Base-by-base conservation (phyloP, 2,888 invertebrate genomes). In the Mimachlamys varia region DNA sequence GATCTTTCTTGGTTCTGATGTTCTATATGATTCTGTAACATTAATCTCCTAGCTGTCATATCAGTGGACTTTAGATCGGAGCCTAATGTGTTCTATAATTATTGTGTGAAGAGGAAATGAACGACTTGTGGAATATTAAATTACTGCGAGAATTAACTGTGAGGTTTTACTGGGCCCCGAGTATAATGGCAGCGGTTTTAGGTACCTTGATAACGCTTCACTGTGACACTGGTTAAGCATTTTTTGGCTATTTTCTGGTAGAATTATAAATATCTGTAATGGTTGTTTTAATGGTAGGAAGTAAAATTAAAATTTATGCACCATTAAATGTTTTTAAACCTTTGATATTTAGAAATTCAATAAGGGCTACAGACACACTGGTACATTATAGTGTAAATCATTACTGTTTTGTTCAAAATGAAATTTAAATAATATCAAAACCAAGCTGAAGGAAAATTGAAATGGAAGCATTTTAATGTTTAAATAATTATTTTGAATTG, bases 11-110 rank as follows among this genome's bases (percentile, higher is more conserved):
- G 33, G 33, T 76, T 76, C 33, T 27, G 4, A 10, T n/a, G 62
- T 62, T 62, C 62, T 10, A n/a, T n/a, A 62, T 15, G 33, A 76
- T 22, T 76, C 27, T 33, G 76, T 76, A 76, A 4, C 33, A 76
- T 76, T 33, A 76, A 76, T 76, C 33, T 33, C 33, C 76, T 76
- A 27, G 27, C 76, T 76, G 27, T 15, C 33, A 33, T 76, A 76
- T 76, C 76, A 33, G 33, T 76, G 76, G 76, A 76, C 76, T 76
- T 76, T 76, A 33, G 27, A 76, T 76, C 22, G 3, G 76, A 33
- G 76, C 10, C 76, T 76, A 76, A 76, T 76, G 76, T 76, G 27
- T 76, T 76, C 76, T 76, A 76, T 76, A 33, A 76, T 76, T 76
- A 76, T 33, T 76, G 33, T 33, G 76, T 33, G 76, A 33, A 76